These are phyloP conservation scores for Ellobius talpinus DNA, from an alignment of 2,113 vertebrate genomes.

Conservation along the genomic window DNA sequence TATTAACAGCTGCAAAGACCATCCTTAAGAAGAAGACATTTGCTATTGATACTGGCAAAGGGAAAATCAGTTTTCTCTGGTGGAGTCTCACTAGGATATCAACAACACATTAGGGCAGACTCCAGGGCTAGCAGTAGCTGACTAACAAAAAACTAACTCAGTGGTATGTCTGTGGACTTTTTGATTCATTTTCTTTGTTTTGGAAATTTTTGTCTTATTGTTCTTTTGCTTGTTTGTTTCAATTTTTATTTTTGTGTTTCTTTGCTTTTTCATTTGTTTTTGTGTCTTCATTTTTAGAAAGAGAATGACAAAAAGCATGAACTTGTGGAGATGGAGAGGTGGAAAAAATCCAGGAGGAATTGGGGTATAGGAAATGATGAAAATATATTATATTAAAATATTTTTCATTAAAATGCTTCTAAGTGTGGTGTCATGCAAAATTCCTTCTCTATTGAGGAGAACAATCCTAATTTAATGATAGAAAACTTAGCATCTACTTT, in stretches of 20 bases:
- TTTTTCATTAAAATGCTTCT: background rate
- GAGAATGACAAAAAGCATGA: background rate
- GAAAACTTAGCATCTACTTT: background rate
- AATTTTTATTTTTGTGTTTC: background rate
- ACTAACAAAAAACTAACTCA: background rate
- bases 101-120: background rate
- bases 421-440: background rate
- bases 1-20: background rate
- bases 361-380: background rate
- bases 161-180: background rate
- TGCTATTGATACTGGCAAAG: background rate
- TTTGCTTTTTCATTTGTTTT: background rate
- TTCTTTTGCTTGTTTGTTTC: background rate
- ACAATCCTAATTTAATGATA: slow-evolving; percentile 19
- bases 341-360: background rate
- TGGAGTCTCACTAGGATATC: background rate
- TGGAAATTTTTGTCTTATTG: background rate
- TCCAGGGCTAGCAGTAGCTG: background rate
- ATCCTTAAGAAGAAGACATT: background rate
- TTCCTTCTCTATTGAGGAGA: background rate
- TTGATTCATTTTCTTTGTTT: background rate
- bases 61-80: background rate
- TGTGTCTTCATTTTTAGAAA: background rate
- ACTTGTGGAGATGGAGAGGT: background rate
- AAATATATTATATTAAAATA: background rate